Evolutionary conservation across 2,888 invertebrate species (phyloP).

Genomic region (Lysandra bellargus): DNA sequence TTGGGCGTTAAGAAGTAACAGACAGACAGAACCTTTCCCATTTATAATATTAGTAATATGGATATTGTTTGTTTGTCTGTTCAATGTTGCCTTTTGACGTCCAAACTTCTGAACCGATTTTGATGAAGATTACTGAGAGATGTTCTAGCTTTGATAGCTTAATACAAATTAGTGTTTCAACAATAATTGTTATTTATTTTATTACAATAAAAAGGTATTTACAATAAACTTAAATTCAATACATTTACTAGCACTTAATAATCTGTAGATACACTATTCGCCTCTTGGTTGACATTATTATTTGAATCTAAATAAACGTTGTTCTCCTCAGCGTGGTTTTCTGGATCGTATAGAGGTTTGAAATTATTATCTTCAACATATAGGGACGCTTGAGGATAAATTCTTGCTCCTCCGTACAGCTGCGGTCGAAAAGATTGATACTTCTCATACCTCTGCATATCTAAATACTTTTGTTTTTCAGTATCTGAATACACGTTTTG

Average conservation of each 20-base stretch:
- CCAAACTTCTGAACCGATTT: too few species aligned
- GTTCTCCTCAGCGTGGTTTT: slow-evolving; percentile 34
- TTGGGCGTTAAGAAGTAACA: too few species aligned
- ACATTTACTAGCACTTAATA: slow-evolving; percentile 45
- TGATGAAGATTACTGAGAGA: too few species aligned
- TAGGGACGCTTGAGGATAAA: slow-evolving; percentile 51
- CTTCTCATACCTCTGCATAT: slow-evolving; percentile 49
- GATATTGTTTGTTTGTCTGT: too few species aligned
- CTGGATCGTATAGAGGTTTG: slow-evolving; percentile 39
- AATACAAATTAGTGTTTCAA: too few species aligned
- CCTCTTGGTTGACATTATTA: slow-evolving; percentile 56
- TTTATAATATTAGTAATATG: too few species aligned
- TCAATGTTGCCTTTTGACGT: too few species aligned
- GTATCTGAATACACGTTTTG: slow-evolving; percentile 34
- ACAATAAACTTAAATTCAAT: not conserved
- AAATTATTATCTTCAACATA: slow-evolving; percentile 50
- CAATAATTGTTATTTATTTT: too few species aligned
- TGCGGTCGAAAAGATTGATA: slow-evolving; percentile 52
- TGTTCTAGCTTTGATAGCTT: too few species aligned
- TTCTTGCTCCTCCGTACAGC: slow-evolving; percentile 49
- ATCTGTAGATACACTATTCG: slow-evolving; percentile 56
- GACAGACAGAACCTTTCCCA: too few species aligned
- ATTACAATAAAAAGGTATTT: too few species aligned
- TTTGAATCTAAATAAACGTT: slow-evolving; percentile 54
- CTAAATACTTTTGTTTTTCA: slow-evolving; percentile 41